Base-by-base conservation (phyloP, 2,888 invertebrate genomes). In the Cerastis leucographa region DNA sequence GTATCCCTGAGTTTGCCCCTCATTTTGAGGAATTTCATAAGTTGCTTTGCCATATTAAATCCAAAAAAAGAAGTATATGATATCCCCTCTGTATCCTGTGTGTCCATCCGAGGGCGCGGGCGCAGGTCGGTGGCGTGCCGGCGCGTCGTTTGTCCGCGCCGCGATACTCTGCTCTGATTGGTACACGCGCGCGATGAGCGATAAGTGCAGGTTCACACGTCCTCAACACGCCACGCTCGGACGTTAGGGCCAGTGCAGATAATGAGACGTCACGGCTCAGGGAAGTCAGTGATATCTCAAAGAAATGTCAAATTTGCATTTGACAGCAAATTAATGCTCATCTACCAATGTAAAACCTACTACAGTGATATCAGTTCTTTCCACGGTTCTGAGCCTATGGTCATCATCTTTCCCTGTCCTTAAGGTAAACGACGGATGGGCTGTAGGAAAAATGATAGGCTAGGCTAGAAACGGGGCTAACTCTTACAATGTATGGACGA, bases 91-190 rank as follows among this genome's bases (percentile, higher is more conserved):
- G 17, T 49, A 25, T 17, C 44, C 25, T 6, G 25, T 42, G 40
- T 56, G 40, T 65, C 35, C 42, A 19, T 12, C 25, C 4, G 22
- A 19, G 19, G 42, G 62, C 17, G 54, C 64, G 17, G 35, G 61
- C 68, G 44, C 61, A 49, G 72, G 40, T 14, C 67, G 73, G 71
- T 89, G 68, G 88, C 87, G 89, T 89, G 87, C 81, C 14, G 44
- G 35, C 42, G 54, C 71, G 80, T 90, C 90, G 89, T 89, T 89
- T 90, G 89, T 89, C 89, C 71, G 61, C 68, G 78, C 35, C 69
- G 71, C 75, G 87, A 87, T 87, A 82, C 78, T 71, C 72, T 81
- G 83, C 87, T 85, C 87, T 88, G 87, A 88, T 88, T 88, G 88
- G 77, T 81, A 87, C 85, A 87, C 79, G 87, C 76, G 76, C 78